Evolutionary conservation across 1,140 invertebrate genomes (phyloP).

Genomic region (Platyscapa corneri): DNA sequence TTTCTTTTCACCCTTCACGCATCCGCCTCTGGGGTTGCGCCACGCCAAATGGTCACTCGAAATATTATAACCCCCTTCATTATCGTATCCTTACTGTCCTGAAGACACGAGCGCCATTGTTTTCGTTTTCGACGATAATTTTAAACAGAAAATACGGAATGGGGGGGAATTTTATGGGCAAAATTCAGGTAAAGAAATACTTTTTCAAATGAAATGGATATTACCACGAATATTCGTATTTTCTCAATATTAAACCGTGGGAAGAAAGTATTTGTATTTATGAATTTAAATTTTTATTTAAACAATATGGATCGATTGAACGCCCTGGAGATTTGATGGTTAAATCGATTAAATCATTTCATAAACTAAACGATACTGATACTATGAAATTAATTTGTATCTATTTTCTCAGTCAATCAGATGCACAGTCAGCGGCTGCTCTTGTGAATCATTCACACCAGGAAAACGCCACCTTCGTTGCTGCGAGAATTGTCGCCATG

Average conservation of each 20-base stretch:
- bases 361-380: no score
- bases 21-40: constrained; percentile 61
- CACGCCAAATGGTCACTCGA: constrained; percentile 68
- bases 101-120: constrained; percentile 16
- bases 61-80: constrained; percentile 29
- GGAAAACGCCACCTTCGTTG: constrained; percentile 81
- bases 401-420: constrained; percentile 78
- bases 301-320: not conserved
- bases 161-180: constrained; percentile 47
- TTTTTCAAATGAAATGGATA: not conserved
- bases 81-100: constrained; percentile 48
- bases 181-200: not conserved
- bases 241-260: not conserved
- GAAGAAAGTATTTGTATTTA: no score
- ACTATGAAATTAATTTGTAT: not conserved
- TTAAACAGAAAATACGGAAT: constrained; percentile 29
- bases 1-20: constrained; percentile 55
- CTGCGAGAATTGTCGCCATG: constrained; percentile 84
- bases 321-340: no score
- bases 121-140: constrained; percentile 17
- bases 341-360: no score
- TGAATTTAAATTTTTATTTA: not conserved
- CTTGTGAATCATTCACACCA: constrained; percentile 85
- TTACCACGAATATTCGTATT: not conserved
- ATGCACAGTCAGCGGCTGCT: constrained; percentile 82